Evolutionary conservation across 2,888 invertebrate species (phyloP).

Genomic region (Fabriciana adippe): DNA sequence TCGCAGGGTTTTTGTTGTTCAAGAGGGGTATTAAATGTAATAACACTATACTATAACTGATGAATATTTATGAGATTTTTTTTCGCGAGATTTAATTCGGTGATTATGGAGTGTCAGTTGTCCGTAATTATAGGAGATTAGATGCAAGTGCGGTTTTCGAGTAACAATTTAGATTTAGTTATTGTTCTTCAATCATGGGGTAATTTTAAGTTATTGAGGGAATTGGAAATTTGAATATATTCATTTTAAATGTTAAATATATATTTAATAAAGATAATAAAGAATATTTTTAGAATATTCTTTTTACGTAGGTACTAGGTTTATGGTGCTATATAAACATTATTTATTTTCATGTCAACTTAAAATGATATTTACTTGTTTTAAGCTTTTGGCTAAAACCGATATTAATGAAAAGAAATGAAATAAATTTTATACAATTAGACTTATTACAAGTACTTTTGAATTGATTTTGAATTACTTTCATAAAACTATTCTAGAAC

Average conservation of each 20-base stretch:
- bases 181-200: neutral
- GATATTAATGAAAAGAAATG: too few relatives aligned
- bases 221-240: neutral
- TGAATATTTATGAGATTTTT: conserved; percentile 72
- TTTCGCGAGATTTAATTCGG: conserved; percentile 65
- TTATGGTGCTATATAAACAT: too few relatives aligned
- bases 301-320: too few relatives aligned
- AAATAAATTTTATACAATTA: too few relatives aligned
- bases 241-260: neutral
- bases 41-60: conserved; percentile 53
- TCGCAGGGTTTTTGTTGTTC: conserved; percentile 65
- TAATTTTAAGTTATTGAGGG: neutral
- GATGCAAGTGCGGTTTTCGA: conserved; percentile 31
- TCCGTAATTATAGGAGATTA: conserved; percentile 63
- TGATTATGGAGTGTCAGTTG: conserved; percentile 70
- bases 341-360: too few relatives aligned
- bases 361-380: too few relatives aligned
- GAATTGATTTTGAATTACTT: too few relatives aligned
- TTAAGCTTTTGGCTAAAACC: too few relatives aligned
- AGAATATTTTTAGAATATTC: too few relatives aligned
- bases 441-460: too few relatives aligned
- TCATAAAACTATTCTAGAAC: too few relatives aligned
- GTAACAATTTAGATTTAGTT: neutral
- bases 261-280: too few relatives aligned
- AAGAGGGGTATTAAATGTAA: conserved; percentile 66